Conservation (phyloP, 2,888 invertebrate genomes). For the Halictus ligatus region DNA sequence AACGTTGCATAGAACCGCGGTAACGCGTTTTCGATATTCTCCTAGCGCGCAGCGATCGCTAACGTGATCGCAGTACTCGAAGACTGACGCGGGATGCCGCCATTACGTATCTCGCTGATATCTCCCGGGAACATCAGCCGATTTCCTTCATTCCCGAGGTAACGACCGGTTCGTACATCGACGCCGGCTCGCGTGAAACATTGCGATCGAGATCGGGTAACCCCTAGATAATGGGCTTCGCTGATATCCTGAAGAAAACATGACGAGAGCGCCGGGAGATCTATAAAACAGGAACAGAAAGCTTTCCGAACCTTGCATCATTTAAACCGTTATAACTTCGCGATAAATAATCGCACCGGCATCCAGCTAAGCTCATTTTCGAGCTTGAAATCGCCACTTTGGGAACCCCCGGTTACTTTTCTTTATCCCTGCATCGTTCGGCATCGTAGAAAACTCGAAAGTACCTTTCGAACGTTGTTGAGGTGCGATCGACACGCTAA, state of each 20-base stretch:
- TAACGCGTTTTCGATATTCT: conserved; percentile 69
- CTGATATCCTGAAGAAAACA: conserved; percentile 31
- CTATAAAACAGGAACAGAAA: background rate
- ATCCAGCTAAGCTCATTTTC: background rate
- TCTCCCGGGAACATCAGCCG: conserved; percentile 34
- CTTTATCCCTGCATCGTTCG: background rate
- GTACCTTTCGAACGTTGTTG: background rate
- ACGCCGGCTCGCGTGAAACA: conserved; percentile 28
- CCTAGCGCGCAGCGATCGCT: conserved; percentile 45
- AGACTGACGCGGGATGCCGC: conserved; percentile 52
- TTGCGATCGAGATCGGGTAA: conserved; percentile 37
- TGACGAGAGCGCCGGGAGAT: conserved; percentile 5
- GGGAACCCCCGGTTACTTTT: background rate
- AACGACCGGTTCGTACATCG: conserved; percentile 37
- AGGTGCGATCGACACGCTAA: fast-evolving
- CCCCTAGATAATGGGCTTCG: conserved; percentile 26
- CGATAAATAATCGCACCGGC: background rate
- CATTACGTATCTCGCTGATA: conserved; percentile 46
- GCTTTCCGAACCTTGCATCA: background rate
- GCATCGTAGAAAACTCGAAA: background rate
- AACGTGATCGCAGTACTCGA: conserved; percentile 69
- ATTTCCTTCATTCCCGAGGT: conserved; percentile 45
- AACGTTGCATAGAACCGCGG: conserved; percentile 45
- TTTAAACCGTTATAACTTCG: background rate
- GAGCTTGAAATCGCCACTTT: background rate